Base-by-base conservation (phyloP, 2,888 invertebrate genomes). In the Drosophila trichaetosa region DNA sequence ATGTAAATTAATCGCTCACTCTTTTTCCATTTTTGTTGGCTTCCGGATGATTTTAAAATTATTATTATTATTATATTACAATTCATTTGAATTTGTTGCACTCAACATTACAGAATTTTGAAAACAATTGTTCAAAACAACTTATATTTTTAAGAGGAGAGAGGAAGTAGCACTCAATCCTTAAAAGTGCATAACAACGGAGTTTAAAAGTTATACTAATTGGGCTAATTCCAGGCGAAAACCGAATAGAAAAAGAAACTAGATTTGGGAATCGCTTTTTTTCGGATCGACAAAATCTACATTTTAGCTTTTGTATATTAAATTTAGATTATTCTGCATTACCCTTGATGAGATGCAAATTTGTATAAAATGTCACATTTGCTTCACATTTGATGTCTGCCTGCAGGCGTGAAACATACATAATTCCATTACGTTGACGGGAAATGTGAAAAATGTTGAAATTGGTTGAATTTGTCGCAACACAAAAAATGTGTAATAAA, bases 401-500 rank as follows among this genome's bases (percentile, higher is more conserved):
- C 56, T 51, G 33, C 49, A 48, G 42, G 49, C 58, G 27, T 54
- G 48, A 48, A 51, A 24, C 46, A 8, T 16, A 36, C 38, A 61
- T 62, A 49, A 73, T 48, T 67, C 34, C 63, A 68, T 52, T 48
- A 61, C 27, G 75, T 51, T 70, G 64, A 68, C 58, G 64, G 60
- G 24, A 71, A 71, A 59, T 69, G 59, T 62, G 21, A 21, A 40
- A 65, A 72, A 59, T 40, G 49, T 60, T 24, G 49, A 59, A 63
- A 63, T 71, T 59, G 52, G 63, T 76, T 69, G 63, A 83, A 75
- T 75, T 73, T 75, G 74, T 76, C 69, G 52, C 69, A 63, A 76
- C 70, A 67, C 69, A 64, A 70, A 48, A 61, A 59, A 57, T 48
- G 49, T 42, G 65, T 81, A 83, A 83, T 83, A 87, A 82, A 87